phyloP scores from a whole-genome alignment of 2,113 vertebrate species.

The Rhinoderma darwinii region DNA sequence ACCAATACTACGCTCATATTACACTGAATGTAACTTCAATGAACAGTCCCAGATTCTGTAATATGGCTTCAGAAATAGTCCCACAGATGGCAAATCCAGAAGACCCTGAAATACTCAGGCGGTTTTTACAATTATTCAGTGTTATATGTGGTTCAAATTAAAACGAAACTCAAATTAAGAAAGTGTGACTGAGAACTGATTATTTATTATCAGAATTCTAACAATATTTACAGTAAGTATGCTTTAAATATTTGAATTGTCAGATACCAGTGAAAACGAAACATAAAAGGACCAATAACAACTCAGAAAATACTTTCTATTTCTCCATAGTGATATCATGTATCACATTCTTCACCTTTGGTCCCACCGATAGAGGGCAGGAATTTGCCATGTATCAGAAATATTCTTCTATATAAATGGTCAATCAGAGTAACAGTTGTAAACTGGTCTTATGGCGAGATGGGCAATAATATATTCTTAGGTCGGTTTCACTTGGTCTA shows the following conservation, averaged over 20 bases:
- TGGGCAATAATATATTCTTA: no score
- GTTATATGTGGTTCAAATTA: neutral
- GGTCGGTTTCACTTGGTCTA: no score
- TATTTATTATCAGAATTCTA: neutral
- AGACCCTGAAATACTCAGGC: neutral
- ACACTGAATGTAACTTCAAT: neutral
- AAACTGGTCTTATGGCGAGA: no score
- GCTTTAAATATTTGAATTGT: neutral
- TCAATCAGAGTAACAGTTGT: no score
- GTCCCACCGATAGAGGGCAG: no score
- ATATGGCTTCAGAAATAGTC: slow-evolving; percentile 17
- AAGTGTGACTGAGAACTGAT: neutral
- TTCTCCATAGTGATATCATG: no score
- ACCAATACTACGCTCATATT: slow-evolving; percentile 42
- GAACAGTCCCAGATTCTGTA: slow-evolving; percentile 24
- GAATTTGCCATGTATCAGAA: no score
- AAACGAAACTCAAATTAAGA: neutral
- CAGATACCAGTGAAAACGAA: neutral
- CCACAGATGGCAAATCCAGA: slow-evolving; percentile 21
- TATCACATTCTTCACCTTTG: no score
- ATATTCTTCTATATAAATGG: no score
- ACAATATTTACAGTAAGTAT: neutral
- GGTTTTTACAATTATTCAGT: slow-evolving; percentile 1
- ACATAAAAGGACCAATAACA: no score
- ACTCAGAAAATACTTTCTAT: no score